phyloP scores from a whole-genome alignment of 2,888 invertebrate genomes.

The Scaptomyza flava region DNA sequence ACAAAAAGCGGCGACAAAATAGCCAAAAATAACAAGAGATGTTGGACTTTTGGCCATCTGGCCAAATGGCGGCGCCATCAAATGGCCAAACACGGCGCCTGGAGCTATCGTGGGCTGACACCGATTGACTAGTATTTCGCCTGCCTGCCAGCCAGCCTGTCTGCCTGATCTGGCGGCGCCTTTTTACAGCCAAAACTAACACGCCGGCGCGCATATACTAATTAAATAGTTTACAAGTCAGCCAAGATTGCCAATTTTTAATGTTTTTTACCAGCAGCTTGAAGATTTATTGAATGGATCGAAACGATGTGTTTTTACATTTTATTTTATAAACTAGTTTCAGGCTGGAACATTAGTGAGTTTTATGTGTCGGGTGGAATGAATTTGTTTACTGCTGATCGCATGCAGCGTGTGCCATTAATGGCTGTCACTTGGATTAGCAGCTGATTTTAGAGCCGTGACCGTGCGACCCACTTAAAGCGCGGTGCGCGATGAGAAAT shows the following conservation, averaged over 20 bases:
- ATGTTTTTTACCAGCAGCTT: background rate
- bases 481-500: slow-evolving; percentile 31
- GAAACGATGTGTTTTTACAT: background rate
- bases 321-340: slow-evolving; percentile 55
- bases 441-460: slow-evolving; percentile 32
- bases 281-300: slow-evolving; percentile 56
- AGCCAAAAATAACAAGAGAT: slow-evolving; percentile 23
- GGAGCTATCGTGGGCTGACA: slow-evolving; percentile 63
- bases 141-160: slow-evolving; percentile 12
- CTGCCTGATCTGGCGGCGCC: slow-evolving; percentile 62
- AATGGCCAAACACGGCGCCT: slow-evolving; percentile 65
- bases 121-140: slow-evolving; percentile 33
- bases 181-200: slow-evolving; percentile 75
- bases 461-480: slow-evolving; percentile 1
- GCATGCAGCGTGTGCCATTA: slow-evolving; percentile 71
- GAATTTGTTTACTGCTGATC: slow-evolving; percentile 75
- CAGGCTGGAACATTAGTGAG: slow-evolving; percentile 29
- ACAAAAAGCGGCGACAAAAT: slow-evolving; percentile 19
- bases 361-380: slow-evolving; percentile 58
- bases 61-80: slow-evolving; percentile 69
- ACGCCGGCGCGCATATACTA: slow-evolving; percentile 70
- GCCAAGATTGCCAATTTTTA: slow-evolving; percentile 52
- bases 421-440: slow-evolving; percentile 71
- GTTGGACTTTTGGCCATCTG: slow-evolving; percentile 30
- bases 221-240: slow-evolving; percentile 79